Conservation (phyloP, 2,113 vertebrate species). For the Neoarius graeffei region DNA sequence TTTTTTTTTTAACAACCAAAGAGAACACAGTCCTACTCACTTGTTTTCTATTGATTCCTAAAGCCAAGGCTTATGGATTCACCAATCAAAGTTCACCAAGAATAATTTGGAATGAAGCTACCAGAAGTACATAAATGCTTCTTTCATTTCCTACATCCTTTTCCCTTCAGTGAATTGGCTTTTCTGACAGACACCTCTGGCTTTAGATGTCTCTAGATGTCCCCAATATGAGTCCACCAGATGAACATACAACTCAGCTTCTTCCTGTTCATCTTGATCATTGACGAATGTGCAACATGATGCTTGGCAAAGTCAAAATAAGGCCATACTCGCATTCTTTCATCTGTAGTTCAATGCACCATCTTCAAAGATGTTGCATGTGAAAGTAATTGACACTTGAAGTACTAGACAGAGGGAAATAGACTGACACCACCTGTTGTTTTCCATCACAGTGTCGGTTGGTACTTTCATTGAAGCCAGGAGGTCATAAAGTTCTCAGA, state of each 20-base stretch:
- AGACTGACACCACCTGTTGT: conserved; percentile 41
- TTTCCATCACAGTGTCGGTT: conserved; percentile 40
- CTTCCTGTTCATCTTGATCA: not conserved
- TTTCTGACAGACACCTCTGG: not conserved
- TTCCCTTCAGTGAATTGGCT: not conserved
- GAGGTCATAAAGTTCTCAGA: conserved; percentile 16
- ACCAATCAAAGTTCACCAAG: not conserved
- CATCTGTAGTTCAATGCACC: not conserved
- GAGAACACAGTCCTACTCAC: not conserved
- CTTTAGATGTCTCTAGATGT: not conserved
- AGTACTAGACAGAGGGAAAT: not conserved
- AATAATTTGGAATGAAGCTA: not conserved
- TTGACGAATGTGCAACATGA: not conserved
- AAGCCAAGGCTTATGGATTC: not conserved
- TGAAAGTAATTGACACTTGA: conserved; percentile 5
- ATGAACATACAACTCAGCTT: not conserved
- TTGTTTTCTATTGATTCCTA: not conserved
- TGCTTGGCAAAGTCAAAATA: not conserved
- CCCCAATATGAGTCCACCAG: not conserved
- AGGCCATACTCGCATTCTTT: not conserved
- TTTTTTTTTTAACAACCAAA: not conserved
- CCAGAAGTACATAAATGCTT: not conserved
- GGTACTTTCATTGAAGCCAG: conserved; percentile 20
- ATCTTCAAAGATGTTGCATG: not conserved
- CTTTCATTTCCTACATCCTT: not conserved